phyloP scores from a whole-genome alignment of 2,888 invertebrate species.

The Tuta absoluta region DNA sequence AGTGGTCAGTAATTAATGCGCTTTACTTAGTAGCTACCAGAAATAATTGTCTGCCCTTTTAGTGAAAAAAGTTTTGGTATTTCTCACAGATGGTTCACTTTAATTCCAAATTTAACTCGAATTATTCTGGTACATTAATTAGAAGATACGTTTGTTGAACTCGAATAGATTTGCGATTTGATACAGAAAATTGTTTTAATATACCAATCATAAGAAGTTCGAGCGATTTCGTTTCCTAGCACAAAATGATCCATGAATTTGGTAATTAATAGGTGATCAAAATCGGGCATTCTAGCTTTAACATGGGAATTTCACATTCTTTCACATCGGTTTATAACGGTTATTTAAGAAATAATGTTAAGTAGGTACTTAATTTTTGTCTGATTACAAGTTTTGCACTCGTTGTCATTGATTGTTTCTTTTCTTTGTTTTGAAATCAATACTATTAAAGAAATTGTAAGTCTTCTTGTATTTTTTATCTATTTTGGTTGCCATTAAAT shows the following conservation, averaged over 20 bases:
- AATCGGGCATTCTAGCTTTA: slow-evolving; percentile 17
- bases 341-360: background rate
- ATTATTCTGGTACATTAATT: background rate
- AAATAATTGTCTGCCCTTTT: slow-evolving; percentile 16
- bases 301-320: slow-evolving; percentile 23
- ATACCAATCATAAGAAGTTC: slow-evolving; percentile 30
- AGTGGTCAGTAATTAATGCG: background rate
- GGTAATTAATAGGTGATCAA: slow-evolving; percentile 18
- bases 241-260: slow-evolving; percentile 28
- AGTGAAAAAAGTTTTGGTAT: slow-evolving; percentile 2
- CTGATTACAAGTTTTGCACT: background rate
- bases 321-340: background rate
- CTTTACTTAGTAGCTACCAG: slow-evolving; percentile 12
- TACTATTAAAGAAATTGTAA: too few species aligned
- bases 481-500: too few species aligned
- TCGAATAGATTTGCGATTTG: slow-evolving; percentile 28
- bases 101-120: background rate
- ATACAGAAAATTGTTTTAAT: slow-evolving; percentile 28
- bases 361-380: too few species aligned
- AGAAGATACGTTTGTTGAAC: slow-evolving; percentile 22
- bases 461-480: too few species aligned
- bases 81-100: background rate
- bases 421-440: too few species aligned
- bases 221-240: slow-evolving; percentile 23
- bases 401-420: background rate